Conservation (phyloP, 2,113 vertebrate species). For the Myiozetetes cayanensis region DNA sequence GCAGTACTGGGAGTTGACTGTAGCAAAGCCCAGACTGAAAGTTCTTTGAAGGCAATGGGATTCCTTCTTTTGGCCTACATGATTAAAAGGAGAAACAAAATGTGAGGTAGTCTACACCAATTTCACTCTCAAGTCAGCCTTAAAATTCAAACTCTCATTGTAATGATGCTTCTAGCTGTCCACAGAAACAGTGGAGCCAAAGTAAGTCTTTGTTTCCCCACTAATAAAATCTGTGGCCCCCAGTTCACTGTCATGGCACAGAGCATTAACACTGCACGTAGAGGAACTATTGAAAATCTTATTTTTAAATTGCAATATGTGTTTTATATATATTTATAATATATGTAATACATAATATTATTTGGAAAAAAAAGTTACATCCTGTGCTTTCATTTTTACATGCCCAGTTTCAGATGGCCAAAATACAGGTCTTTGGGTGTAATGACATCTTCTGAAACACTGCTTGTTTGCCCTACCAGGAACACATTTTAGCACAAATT, state of each 20-base stretch:
- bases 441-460: neutral
- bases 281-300: neutral
- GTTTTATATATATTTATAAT: neutral
- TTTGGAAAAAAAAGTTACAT: neutral
- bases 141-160: neutral
- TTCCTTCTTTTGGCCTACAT: neutral
- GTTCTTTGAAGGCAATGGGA: neutral
- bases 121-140: neutral
- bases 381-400: neutral
- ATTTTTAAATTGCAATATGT: neutral
- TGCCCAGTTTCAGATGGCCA: neutral
- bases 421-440: neutral
- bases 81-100: neutral
- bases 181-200: neutral
- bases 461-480: neutral
- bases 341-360: neutral
- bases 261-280: neutral
- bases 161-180: neutral
- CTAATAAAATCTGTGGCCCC: neutral
- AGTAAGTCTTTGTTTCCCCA: neutral
- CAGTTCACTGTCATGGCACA: neutral
- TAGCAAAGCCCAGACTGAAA: neutral
- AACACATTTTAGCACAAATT: neutral
- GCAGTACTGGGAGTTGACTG: neutral
- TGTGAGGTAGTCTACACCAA: neutral